Conservation (phyloP, 1,140 invertebrate genomes). For the Proctacanthus coquilletti region DNA sequence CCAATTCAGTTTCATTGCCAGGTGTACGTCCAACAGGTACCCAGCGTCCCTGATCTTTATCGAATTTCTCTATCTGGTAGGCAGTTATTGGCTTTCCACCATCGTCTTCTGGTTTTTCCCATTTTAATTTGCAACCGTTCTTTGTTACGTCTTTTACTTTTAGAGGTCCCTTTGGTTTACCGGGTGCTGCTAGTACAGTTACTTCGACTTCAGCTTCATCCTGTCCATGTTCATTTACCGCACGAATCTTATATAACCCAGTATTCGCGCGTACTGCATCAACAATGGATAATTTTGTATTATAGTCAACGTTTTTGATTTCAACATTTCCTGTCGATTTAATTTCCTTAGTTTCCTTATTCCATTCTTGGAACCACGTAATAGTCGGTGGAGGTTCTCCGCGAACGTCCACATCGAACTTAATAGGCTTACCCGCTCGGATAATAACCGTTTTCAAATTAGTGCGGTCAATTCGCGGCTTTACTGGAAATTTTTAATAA, state of each 20-base stretch:
- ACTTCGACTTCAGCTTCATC: conserved; percentile 90
- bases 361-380: conserved; percentile 84
- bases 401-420: conserved; percentile 83
- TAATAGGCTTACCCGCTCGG: conserved; percentile 79
- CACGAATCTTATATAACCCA: conserved; percentile 80
- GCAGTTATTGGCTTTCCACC: conserved; percentile 90
- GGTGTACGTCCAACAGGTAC: conserved; percentile 72
- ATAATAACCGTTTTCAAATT: conserved; percentile 83
- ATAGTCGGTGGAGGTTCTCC: conserved; percentile 89
- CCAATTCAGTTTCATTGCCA: conserved; percentile 65
- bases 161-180: conserved; percentile 77
- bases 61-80: conserved; percentile 94
- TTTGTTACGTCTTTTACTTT: conserved; percentile 89
- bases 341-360: conserved; percentile 33
- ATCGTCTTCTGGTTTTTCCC: conserved; percentile 96
- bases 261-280: conserved; percentile 71
- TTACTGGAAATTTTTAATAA: conserved; percentile 47
- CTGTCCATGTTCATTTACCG: conserved; percentile 80
- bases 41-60: conserved; percentile 85
- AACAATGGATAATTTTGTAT: conserved; percentile 78
- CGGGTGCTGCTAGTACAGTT: conserved; percentile 70
- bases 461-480: conserved; percentile 91
- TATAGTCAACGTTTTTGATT: conserved; percentile 81
- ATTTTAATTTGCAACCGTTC: conserved; percentile 72
- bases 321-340: conserved; percentile 54